Conservation (phyloP, 2,797 vertebrate genomes). For the Syngnathus acus region DNA sequence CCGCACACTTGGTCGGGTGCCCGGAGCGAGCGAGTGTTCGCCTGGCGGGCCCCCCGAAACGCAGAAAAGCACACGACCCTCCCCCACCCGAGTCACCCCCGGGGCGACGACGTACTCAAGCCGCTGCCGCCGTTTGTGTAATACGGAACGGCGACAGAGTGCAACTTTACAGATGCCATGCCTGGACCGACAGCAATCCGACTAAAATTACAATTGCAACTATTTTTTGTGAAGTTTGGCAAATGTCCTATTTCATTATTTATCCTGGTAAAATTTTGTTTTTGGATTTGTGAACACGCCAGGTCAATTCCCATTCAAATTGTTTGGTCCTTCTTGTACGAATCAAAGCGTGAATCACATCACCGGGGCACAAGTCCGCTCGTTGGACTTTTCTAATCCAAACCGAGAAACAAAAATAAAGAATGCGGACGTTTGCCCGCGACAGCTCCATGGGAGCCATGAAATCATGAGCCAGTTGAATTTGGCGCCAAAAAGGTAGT, state of each 20-base stretch:
- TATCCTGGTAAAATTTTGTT: too few species aligned
- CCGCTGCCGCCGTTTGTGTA: not conserved
- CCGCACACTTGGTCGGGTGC: slow-evolving; percentile 60
- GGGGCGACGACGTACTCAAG: slow-evolving; percentile 12
- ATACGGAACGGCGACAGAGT: not conserved
- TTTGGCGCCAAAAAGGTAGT: slow-evolving; percentile 22
- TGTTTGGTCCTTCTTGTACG: not conserved
- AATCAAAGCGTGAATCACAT: not conserved
- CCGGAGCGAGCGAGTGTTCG: slow-evolving; percentile 47
- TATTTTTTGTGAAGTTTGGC: too few species aligned
- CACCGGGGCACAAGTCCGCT: not conserved
- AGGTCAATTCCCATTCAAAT: too few species aligned
- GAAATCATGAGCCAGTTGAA: slow-evolving; percentile 24
- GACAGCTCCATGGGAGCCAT: slow-evolving; percentile 19
- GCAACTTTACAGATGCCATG: not conserved
- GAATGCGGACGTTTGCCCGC: slow-evolving; percentile 11
- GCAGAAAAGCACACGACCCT: slow-evolving; percentile 1
- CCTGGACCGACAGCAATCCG: not conserved
- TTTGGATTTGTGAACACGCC: too few species aligned
- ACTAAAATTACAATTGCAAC: too few species aligned
- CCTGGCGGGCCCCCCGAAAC: slow-evolving; percentile 28
- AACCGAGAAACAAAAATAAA: slow-evolving; percentile 13
- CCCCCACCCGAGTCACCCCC: slow-evolving; percentile 15
- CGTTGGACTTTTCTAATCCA: slow-evolving; percentile 8
- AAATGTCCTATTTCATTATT: too few species aligned